These are phyloP conservation scores for Chloroceryle aenea DNA, from an alignment of 2,113 vertebrate genomes.

Conservation along the genomic window DNA sequence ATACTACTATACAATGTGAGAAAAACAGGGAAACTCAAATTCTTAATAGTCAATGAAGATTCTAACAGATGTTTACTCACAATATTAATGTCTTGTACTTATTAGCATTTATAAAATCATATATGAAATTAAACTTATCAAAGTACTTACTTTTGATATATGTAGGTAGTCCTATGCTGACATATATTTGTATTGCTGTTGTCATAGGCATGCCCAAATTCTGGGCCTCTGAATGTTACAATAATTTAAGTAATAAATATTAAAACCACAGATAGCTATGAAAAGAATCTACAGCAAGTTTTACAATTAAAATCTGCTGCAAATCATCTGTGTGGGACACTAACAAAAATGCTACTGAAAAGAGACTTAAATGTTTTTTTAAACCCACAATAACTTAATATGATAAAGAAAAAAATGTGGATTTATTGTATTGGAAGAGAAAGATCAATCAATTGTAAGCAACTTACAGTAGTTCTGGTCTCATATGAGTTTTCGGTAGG, in stretches of 20 bases:
- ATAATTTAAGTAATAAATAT: not conserved
- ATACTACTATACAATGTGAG: not conserved
- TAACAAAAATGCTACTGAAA: not conserved
- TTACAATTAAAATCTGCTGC: not conserved
- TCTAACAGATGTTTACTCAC: not conserved
- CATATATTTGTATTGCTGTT: not conserved
- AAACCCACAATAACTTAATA: not conserved
- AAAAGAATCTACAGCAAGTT: not conserved
- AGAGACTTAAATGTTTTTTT: not conserved
- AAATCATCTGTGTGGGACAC: not conserved
- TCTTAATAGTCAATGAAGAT: not conserved
- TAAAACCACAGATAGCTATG: not conserved
- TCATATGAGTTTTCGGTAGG: not conserved
- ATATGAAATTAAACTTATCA: not conserved
- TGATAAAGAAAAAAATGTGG: not conserved
- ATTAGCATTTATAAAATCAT: not conserved
- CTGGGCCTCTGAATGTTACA: not conserved
- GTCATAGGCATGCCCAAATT: not conserved
- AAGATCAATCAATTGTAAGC: conserved; percentile 24
- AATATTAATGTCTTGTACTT: not conserved
- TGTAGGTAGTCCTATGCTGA: not conserved
- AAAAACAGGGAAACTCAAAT: not conserved
- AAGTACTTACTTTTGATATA: not conserved
- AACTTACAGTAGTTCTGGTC: conserved; percentile 8
- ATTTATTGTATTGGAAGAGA: conserved; percentile 32